Evolutionary conservation across 2,797 vertebrate genomes (phyloP), one percentile per base, ranked within the genome.

Genomic region (Mormyrus proboscirostris): DNA sequence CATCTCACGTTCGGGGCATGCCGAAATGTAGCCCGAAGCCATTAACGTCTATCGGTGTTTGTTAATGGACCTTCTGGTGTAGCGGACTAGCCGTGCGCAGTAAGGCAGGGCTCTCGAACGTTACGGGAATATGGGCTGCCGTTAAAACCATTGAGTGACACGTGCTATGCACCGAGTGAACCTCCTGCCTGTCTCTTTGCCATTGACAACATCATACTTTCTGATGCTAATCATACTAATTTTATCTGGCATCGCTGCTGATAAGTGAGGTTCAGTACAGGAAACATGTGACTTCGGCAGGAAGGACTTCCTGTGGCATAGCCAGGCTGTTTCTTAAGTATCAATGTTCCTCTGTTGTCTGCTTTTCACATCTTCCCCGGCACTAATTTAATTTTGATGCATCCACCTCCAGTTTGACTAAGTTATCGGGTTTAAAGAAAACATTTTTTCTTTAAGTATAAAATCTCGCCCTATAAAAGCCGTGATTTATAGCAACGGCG

Each of bases 1-100:
- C 88, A 90, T 90, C 84, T 93, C 90, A 44, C 38, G 90, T 90
- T 88, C 88, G 88, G 89, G 87, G 91, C 92, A 91, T 92, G 91
- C 87, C 90, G 59, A 14, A 19, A 8, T 12, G 38, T 69, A 62
- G 83, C 44, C 44, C 14, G 49, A 85, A 49, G 16, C 44, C 47
- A 10, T 85, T 51, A 29, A 1, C 44, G 4, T 51, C 83, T 85
- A 2, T 41, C 41, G 33, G 14, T 76, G 69, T 76, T 41, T 76
- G 69, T 41, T 76, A 38, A 38, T 76, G 14, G 33, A 7, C 33
- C 69, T 76, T n/a, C 41, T 82, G 76, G 76, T 82, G 41, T n/a
- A n/a, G n/a, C n/a, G n/a, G 19, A 44, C 47, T 9, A 47, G 76
- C 76, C 19, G 19, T 82, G 76, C 19, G 47, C 2, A 7, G 76